Evolutionary conservation across 2,113 vertebrate genomes (phyloP), one percentile per base, ranked within the genome.

Genomic region (Syngnathus typhle): DNA sequence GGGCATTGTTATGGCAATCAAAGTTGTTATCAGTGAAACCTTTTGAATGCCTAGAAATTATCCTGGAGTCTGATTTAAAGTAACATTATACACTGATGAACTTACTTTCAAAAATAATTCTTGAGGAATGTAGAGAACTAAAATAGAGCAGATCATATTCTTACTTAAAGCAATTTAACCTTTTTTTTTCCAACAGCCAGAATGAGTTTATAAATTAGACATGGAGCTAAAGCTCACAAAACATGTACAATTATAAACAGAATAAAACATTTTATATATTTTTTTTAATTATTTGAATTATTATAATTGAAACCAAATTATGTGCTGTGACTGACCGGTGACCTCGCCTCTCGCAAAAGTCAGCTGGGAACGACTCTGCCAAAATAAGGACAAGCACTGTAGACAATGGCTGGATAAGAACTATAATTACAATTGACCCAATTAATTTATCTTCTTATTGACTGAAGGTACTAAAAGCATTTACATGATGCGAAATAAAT

Each of bases 1-100:
- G 12, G 27, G 47, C 13, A 43, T 62, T 62, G 60, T 62, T 11
- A 62, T 62, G 60, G 56, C 56, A 72, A 54, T 37, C 11, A 12
- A 18, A 58, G 60, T 23, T 60, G 7, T 7, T 13, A 64, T 7
- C 37, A 10, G 60, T 46, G 65, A n/a, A 44, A 23, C 2, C 12
- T 60, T 18, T 60, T 16, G 21, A 62, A 62, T 0, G 37, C 7
- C 12, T 2, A 15, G 4, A 21, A 61, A 61, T 37, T 16, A 7
- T 27, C 23, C 21, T 36, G 55, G 21, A 41, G 12, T 7, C 10
- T n/a, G 2, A 6, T 18, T 23, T 61, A 23, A 39, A n/a, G n/a
- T 7, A 60, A n/a, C 38, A 0, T n/a, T 6, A 56, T 15, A 7
- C 13, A 27, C 7, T 55, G 27, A 16, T 32, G 13, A 27, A 15